Conservation (phyloP, 2,888 invertebrate genomes). For the Noctua janthe region DNA sequence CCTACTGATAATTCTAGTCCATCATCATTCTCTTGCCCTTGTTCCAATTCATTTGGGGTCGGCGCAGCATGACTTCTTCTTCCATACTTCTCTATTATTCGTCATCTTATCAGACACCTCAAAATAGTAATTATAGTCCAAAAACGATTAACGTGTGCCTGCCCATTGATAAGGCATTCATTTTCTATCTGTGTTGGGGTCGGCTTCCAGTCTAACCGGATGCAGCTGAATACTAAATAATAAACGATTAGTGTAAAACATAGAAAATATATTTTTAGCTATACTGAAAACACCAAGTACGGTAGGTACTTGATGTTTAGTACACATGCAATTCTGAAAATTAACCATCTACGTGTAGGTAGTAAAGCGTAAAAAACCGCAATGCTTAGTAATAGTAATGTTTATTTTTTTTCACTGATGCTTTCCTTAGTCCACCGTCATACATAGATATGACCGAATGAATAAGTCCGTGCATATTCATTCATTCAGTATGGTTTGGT, state of each 20-base stretch:
- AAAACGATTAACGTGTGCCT: neutral
- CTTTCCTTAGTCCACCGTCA: slow-evolving; percentile 2
- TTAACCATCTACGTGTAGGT: neutral
- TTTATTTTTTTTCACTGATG: neutral
- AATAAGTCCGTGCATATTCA: slow-evolving; percentile 44
- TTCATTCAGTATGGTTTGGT: slow-evolving; percentile 44
- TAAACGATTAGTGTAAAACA: neutral
- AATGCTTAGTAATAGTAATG: neutral
- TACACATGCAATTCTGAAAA: neutral
- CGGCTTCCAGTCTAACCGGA: neutral
- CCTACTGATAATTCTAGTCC: neutral
- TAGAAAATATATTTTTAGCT: neutral
- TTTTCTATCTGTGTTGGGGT: neutral
- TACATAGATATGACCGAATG: slow-evolving; percentile 24
- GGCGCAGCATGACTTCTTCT: too few relatives aligned
- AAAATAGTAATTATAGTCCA: neutral
- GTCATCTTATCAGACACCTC: too few relatives aligned
- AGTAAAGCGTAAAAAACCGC: neutral
- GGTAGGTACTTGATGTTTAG: too few relatives aligned
- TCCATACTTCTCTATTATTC: too few relatives aligned
- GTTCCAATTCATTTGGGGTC: too few relatives aligned
- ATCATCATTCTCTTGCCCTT: too few relatives aligned
- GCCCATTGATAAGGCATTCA: neutral
- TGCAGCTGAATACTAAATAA: neutral
- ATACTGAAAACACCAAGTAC: neutral